Base-by-base conservation (phyloP, 2,113 vertebrate species). In the Daphoenositta chrysoptera region DNA sequence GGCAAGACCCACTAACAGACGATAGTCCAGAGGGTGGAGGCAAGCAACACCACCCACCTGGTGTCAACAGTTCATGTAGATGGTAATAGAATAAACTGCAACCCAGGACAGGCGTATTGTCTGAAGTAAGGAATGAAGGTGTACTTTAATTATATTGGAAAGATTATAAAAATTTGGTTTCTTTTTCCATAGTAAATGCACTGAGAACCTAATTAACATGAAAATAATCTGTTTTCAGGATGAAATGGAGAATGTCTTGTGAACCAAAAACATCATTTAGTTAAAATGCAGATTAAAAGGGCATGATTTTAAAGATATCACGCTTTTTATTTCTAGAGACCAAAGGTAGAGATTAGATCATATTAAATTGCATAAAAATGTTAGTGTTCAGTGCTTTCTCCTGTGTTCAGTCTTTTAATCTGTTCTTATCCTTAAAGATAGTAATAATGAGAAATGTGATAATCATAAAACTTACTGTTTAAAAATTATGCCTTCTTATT, bases 381-480 rank as follows among this genome's bases (percentile, higher is more conserved):
- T 70, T 88, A 56, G 19, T 47, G 28, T 77, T 94, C 73, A 69
- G 33, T 80, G 10, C 47, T 83, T 93, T 91, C 71, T 95, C 58
- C 54, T 78, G 14, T 80, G 35, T 88, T 90, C 71, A 76, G 14
- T 68, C 76, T 93, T 95, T 93, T 93, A 94, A 94, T 88, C 92
- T 92, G 33, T 58, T 56, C 56, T 91, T 93, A 88, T 72, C 64
- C 56, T 95, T 94, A 78, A 80, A 95, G 63, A 92, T 10, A 83
- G 19, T 33, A 92, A 90, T 95, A 94, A 94, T 70, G 76, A 94
- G 88, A 93, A 90, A 88, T 92, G 68, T 90, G 80, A 93, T 85
- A 93, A 92, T 86, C 54, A 78, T 88, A 81, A 92, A 96, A 81
- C 15, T 73, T 73, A 51, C 58, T 47, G 60, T 58, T 76, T 66